Evolutionary conservation across 1,140 invertebrate species (phyloP).

Genomic region (Drosophila tropicalis): DNA sequence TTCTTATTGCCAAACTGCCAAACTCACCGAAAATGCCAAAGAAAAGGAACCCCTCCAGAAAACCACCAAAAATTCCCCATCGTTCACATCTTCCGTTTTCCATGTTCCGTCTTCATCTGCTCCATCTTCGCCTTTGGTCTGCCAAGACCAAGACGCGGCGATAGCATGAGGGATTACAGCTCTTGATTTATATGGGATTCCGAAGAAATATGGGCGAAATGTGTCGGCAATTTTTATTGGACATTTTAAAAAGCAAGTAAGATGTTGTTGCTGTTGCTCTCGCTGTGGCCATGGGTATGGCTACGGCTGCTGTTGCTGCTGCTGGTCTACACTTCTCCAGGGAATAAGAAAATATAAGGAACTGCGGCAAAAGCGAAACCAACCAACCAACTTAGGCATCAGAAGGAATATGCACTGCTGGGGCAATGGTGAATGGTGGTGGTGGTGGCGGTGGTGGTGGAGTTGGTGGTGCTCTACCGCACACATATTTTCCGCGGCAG

Average conservation of each 20-base stretch:
- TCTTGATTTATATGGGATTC: conserved; percentile 83
- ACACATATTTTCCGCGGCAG: conserved; percentile 74
- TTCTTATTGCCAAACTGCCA: conserved; percentile 81
- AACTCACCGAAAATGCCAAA: conserved; percentile 38
- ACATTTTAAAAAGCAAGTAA: conserved; percentile 83
- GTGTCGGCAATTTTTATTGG: conserved; percentile 84
- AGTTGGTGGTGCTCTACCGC: conserved; percentile 40
- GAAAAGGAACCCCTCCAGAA: conserved; percentile 41
- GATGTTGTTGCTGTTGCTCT: conserved; percentile 66
- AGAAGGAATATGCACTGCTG: conserved; percentile 12
- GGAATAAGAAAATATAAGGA: conserved; percentile 76
- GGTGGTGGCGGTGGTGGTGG: not conserved
- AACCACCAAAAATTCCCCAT: conserved; percentile 27
- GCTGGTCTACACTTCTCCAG: conserved; percentile 51
- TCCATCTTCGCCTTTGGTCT: conserved; percentile 32
- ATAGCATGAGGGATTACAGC: conserved; percentile 83
- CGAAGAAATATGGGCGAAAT: conserved; percentile 83
- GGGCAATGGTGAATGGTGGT: conserved; percentile 1
- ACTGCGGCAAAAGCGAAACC: conserved; percentile 65
- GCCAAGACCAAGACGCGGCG: conserved; percentile 75
- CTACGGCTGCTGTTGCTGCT: conserved; percentile 6
- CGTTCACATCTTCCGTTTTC: conserved; percentile 6
- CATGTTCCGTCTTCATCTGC: conserved; percentile 3
- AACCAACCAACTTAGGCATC: conserved; percentile 11
- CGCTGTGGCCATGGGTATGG: conserved; percentile 43